These are phyloP conservation scores for Dasyprocta punctata DNA, from an alignment of 2,113 vertebrate species.

Conservation along the genomic window DNA sequence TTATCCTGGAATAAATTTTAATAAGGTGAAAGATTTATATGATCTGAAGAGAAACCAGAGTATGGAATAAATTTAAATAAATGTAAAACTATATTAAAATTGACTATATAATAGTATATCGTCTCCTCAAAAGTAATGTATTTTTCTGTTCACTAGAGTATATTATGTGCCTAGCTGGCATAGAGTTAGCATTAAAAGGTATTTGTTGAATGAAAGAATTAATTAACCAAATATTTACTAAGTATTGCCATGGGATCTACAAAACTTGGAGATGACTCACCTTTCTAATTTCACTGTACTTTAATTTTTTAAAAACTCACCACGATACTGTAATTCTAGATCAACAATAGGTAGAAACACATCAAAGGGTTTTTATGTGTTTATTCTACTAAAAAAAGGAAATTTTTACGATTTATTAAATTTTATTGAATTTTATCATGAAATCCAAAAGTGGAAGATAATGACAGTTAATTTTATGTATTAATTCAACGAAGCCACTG, in stretches of 20 bases:
- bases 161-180: not conserved
- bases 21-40: no score
- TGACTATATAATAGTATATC: not conserved
- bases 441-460: not conserved
- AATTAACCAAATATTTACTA: constrained; percentile 9
- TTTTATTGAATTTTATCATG: not conserved
- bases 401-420: not conserved
- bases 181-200: not conserved
- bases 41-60: no score
- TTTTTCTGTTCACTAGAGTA: not conserved
- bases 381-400: not conserved
- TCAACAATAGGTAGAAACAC: not conserved
- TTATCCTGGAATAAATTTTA: constrained; percentile 50
- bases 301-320: not conserved
- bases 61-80: constrained; percentile 53
- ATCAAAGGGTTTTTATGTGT: not conserved
- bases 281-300: not conserved
- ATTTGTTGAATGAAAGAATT: constrained; percentile 34
- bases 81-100: constrained; percentile 21
- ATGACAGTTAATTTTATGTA: not conserved
- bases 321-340: not conserved
- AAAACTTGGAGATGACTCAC: not conserved
- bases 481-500: not conserved
- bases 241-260: not conserved
- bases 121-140: not conserved